Evolutionary conservation across 2,797 vertebrate species (phyloP), one percentile per base, ranked within the genome.

Genomic region (Pogonophryne albipinna): DNA sequence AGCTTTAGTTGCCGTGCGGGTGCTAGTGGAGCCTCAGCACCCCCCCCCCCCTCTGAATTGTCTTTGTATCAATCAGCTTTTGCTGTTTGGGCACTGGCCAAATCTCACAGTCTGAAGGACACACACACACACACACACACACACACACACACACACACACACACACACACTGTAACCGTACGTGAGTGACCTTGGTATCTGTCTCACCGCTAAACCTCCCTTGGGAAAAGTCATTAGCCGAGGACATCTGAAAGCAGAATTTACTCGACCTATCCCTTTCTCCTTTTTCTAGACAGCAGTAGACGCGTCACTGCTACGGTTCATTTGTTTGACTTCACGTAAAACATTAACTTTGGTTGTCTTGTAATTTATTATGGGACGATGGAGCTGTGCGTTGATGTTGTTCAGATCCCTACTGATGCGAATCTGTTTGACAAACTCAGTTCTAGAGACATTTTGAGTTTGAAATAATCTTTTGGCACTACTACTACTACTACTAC

Each of bases 291-390:
- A 19, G 17, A 31, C 34, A 76, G 47, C 50, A 69, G 68, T 68
- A 45, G 20, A 31, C 4, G 51, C 10, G 44, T 81, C 82, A 74
- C 6, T 61, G 27, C 4, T 19, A 19, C 44, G 66, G 17, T 60
- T 61, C 17, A 20, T 74, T 78, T 87, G 80, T 87, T 88, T 89
- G 61, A 82, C 17, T 80, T 84, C 66, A 70, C 55, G 73, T 86
- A 4, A 50, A 50, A 85, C 80, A 89, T 87, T 88, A 86, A 85
- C 88, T 72, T 62, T 13, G 53, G 27, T 66, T 84, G 79, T 69
- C 70, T 70, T 66, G 61, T 34, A 69, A 68, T 71, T 76, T 45
- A 42, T 68, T 65, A 64, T 71, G 31, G 19, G 17, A 38, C 17
- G 27, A 27, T 27, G 19, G 13, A 23, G 3, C 47, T 16, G 27